These are phyloP conservation scores for Pogoniulus pusillus DNA, from an alignment of 2,797 vertebrate genomes.

Conservation along the genomic window DNA sequence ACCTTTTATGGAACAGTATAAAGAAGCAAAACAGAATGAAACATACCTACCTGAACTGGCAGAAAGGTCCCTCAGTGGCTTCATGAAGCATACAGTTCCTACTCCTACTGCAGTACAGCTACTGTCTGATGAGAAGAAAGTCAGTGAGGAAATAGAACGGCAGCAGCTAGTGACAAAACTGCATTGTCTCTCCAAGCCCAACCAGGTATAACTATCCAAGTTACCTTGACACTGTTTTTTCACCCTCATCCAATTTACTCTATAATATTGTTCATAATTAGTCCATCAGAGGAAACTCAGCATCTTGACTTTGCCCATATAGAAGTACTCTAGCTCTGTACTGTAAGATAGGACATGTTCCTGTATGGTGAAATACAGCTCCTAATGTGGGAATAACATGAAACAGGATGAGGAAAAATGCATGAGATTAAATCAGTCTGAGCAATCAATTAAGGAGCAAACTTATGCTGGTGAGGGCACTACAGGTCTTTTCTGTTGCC, in stretches of 20 bases:
- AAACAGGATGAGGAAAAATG: background rate
- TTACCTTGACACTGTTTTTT: background rate
- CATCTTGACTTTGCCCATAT: background rate
- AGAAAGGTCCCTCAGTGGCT: background rate
- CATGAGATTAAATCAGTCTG: background rate
- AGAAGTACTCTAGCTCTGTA: background rate
- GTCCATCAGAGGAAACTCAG: background rate
- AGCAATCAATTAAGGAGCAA: background rate
- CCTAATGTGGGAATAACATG: background rate
- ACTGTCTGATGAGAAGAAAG: background rate
- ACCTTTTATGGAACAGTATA: background rate
- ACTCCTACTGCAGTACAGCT: background rate
- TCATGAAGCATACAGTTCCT: background rate
- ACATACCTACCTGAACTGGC: background rate
- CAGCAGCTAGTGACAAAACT: slow-evolving; percentile 77
- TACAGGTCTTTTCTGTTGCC: background rate
- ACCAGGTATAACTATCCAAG: slow-evolving; percentile 59
- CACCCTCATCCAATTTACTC: background rate
- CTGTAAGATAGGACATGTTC: background rate
- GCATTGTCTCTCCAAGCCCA: slow-evolving; percentile 67
- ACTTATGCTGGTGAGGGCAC: background rate
- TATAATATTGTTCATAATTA: background rate
- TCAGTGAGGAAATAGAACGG: slow-evolving; percentile 66
- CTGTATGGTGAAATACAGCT: background rate
- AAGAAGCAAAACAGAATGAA: background rate